Conservation (phyloP, 1,140 invertebrate species). For the Zaprionus lachaisei region DNA sequence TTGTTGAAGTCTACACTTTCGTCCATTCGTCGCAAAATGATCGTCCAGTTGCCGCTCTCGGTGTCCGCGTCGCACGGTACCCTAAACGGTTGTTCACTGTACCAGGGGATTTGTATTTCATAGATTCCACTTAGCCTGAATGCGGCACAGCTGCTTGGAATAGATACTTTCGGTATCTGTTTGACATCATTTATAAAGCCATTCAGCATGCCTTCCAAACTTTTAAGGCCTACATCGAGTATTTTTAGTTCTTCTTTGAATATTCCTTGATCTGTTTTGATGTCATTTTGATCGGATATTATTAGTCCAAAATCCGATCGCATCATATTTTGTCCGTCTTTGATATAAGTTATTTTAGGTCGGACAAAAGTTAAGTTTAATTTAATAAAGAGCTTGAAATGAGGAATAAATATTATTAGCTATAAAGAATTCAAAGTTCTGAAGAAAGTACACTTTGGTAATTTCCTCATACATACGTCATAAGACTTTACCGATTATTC, state of each 20-base stretch:
- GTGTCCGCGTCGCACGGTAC: background rate
- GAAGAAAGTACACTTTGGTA: too few species aligned
- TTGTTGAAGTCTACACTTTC: constrained; percentile 87
- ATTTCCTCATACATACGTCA: too few species aligned
- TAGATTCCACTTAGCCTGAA: background rate
- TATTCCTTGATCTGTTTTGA: too few species aligned
- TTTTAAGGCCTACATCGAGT: background rate
- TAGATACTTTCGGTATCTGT: background rate
- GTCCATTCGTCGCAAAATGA: constrained; percentile 87
- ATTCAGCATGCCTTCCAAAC: background rate
- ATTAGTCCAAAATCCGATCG: background rate
- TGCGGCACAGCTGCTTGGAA: background rate
- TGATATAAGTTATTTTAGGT: background rate
- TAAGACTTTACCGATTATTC: too few species aligned
- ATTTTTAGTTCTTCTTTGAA: background rate
- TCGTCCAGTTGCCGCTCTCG: constrained; percentile 85
- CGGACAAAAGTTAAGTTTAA: background rate
- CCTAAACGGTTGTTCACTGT: background rate
- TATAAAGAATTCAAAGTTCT: too few species aligned
- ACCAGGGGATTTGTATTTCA: background rate
- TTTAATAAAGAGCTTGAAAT: background rate
- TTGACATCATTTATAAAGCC: background rate
- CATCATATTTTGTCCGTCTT: background rate
- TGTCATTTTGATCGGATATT: too few species aligned
- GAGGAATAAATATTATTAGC: too few species aligned